phyloP scores from a whole-genome alignment of 2,888 invertebrate genomes.

The Teinopalpus imperialis region DNA sequence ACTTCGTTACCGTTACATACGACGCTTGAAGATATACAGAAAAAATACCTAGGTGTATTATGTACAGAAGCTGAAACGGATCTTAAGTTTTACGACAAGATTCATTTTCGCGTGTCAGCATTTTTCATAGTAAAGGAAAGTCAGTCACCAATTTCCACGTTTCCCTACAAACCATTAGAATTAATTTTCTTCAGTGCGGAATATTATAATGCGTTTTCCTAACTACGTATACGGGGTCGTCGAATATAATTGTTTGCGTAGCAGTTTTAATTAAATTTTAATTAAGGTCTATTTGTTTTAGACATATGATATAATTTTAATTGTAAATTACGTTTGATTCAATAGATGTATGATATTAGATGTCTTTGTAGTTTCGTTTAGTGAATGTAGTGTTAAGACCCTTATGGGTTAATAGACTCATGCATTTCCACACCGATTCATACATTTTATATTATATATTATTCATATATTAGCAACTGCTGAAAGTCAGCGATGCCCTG shows the following conservation, averaged over 20 bases:
- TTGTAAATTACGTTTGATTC: no score
- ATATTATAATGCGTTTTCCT: slow-evolving; percentile 18
- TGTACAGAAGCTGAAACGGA: background rate
- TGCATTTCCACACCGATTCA: no score
- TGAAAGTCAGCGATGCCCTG: no score
- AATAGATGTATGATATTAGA: no score
- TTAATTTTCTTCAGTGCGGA: slow-evolving; percentile 35
- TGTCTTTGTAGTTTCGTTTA: no score
- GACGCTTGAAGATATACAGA: background rate
- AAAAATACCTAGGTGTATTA: background rate
- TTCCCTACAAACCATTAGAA: slow-evolving; percentile 23
- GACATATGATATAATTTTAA: no score
- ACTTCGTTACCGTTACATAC: background rate
- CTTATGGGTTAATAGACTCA: no score
- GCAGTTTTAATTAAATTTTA: slow-evolving; percentile 34
- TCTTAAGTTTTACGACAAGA: background rate
- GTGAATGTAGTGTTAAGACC: no score
- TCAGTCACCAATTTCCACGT: background rate
- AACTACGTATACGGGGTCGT: slow-evolving; percentile 29
- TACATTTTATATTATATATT: no score
- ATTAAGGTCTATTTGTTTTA: no score
- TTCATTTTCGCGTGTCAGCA: background rate
- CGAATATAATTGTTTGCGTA: slow-evolving; percentile 37
- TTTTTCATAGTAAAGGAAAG: background rate
- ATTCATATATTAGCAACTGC: no score